A percentile compares a stretch with the other conserved stretches of the same genome.
Evolutionary conservation across 2,113 vertebrate species (phyloP).

Genomic region (Eretmochelys imbricata): DNA sequence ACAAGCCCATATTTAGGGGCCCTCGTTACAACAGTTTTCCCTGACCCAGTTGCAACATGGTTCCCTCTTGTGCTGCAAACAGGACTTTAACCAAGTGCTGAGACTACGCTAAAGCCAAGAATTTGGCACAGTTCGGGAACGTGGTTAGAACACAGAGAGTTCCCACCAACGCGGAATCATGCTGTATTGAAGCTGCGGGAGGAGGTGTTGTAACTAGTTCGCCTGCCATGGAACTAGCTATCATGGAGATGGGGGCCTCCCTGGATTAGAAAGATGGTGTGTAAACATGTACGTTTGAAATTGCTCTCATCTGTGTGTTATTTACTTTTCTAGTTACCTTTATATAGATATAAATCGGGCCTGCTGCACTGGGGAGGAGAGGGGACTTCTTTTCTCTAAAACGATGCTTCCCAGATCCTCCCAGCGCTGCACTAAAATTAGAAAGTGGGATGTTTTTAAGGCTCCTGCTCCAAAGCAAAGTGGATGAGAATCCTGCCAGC

Average conservation of each 20-base stretch:
- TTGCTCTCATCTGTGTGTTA: conserved; percentile 38
- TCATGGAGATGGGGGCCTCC: background rate
- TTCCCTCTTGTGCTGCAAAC: background rate
- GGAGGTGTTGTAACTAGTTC: background rate
- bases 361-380: background rate
- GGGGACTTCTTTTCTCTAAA: conserved; percentile 32
- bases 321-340: conserved; percentile 3
- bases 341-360: conserved; percentile 36
- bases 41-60: background rate
- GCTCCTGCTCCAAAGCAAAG: fast-evolving
- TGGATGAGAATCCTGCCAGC: background rate
- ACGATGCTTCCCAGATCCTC: background rate
- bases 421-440: background rate
- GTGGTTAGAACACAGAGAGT: background rate
- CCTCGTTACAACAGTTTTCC: background rate
- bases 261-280: background rate
- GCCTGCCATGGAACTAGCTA: background rate
- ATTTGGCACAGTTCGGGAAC: background rate
- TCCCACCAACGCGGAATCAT: background rate
- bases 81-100: background rate
- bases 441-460: background rate
- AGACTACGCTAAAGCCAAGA: background rate
- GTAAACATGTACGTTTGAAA: background rate
- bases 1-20: background rate
- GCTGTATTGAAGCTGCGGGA: background rate